Percentiles rank a stretch among this genome's conserved stretches.
These are phyloP conservation scores for Dasyprocta punctata DNA, from an alignment of 2,113 vertebrate species.

Conservation along the genomic window DNA sequence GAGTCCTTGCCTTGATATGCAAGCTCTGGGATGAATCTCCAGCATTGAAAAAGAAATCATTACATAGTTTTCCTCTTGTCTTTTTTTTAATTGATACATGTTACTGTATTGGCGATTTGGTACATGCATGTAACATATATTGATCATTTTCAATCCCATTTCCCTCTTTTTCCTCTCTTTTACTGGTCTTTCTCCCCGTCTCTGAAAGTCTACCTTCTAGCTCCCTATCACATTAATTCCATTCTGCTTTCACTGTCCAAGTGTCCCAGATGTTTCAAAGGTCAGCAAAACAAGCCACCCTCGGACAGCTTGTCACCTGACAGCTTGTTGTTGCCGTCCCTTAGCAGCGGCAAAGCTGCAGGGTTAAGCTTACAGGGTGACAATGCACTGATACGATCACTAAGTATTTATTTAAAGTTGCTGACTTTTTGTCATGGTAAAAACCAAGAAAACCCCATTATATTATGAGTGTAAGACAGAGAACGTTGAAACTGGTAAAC, in stretches of 20 bases:
- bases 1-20: neutral
- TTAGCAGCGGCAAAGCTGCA: neutral
- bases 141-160: neutral
- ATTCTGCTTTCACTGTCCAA: neutral
- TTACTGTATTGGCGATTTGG: neutral
- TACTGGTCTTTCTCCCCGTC: neutral
- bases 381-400: neutral
- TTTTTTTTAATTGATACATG: neutral
- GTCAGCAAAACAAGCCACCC: too few relatives aligned
- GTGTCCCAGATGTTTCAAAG: neutral
- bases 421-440: neutral
- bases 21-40: neutral
- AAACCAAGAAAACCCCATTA: neutral
- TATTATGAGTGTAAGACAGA: neutral
- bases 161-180: neutral
- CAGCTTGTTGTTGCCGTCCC: neutral
- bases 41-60: neutral
- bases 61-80: neutral
- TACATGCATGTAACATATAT: neutral
- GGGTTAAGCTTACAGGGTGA: neutral
- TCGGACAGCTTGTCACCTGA: neutral
- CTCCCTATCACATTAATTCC: neutral
- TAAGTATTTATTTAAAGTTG: slow-evolving; percentile 46
- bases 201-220: neutral
- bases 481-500: neutral